These are phyloP conservation scores for Pandemis heparana DNA, from an alignment of 2,888 invertebrate species.

Conservation along the genomic window DNA sequence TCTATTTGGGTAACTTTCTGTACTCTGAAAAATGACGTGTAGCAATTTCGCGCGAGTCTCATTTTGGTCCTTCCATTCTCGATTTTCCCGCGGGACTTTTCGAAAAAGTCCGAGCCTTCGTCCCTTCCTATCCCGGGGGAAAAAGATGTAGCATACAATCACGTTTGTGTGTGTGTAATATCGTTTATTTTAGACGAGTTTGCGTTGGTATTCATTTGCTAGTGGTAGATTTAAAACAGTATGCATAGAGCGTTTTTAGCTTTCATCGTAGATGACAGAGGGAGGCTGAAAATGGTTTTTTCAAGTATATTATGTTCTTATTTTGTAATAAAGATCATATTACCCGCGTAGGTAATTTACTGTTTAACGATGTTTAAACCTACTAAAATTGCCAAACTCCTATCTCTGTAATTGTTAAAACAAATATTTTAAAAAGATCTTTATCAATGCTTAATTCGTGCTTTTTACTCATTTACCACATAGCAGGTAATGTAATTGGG, in stretches of 20 bases:
- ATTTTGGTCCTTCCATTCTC: conserved; percentile 13
- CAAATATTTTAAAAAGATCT: too few relatives aligned
- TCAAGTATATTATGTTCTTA: too few relatives aligned
- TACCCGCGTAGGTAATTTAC: too few relatives aligned
- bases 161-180: conserved; percentile 27
- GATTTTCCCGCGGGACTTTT: conserved; percentile 21
- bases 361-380: too few relatives aligned
- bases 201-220: conserved; percentile 28
- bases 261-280: not conserved
- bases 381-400: too few relatives aligned
- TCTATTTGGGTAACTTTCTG: too few relatives aligned
- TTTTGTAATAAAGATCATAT: too few relatives aligned
- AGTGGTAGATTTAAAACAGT: conserved; percentile 17
- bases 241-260: not conserved
- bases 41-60: not conserved
- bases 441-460: too few relatives aligned
- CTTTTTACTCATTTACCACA: too few relatives aligned
- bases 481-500: too few relatives aligned
- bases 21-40: not conserved
- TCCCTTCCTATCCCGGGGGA: conserved; percentile 15
- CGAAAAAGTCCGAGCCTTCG: conserved; percentile 5
- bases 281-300: too few relatives aligned
- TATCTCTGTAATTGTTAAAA: too few relatives aligned
- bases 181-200: conserved; percentile 32
- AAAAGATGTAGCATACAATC: conserved; percentile 29